phyloP scores from a whole-genome alignment of 2,797 vertebrate species.

The Anguilla marmorata region DNA sequence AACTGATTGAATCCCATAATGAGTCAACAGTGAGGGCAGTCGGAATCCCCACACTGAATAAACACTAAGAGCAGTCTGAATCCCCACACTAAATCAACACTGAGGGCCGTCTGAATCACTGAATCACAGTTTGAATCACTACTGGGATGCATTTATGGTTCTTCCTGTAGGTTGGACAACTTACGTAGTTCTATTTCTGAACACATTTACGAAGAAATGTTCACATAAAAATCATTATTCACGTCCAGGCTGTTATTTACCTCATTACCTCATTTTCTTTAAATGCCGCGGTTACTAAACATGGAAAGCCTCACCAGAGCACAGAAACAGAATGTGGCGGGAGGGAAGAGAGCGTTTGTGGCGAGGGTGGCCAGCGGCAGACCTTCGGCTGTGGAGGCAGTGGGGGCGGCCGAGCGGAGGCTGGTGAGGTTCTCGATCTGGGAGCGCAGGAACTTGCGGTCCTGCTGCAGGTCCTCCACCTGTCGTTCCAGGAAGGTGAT shows the following conservation, averaged over 20 bases:
- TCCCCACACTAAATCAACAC: background rate
- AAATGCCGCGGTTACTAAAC: background rate
- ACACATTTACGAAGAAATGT: background rate
- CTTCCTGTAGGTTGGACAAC: background rate
- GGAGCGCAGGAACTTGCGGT: constrained; percentile 72
- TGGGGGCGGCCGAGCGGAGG: constrained; percentile 49
- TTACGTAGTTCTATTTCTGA: background rate
- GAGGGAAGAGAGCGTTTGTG: background rate
- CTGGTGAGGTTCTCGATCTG: constrained; percentile 75
- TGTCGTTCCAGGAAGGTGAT: constrained; percentile 66
- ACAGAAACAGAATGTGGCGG: background rate
- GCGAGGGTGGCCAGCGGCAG: background rate
- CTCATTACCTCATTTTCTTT: background rate
- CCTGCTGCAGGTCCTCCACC: constrained; percentile 73
- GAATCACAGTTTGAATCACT: background rate
- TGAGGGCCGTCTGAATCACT: background rate
- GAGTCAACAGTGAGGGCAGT: background rate
- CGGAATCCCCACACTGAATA: background rate
- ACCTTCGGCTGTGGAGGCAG: constrained; percentile 60
- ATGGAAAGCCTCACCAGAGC: background rate
- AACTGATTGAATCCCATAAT: background rate
- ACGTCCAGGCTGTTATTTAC: background rate
- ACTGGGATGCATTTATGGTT: background rate
- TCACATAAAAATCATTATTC: background rate
- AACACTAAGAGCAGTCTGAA: background rate